These are phyloP conservation scores for Caenorhabditis japonica DNA, from an alignment of 2,888 invertebrate species.

Conservation along the genomic window DNA sequence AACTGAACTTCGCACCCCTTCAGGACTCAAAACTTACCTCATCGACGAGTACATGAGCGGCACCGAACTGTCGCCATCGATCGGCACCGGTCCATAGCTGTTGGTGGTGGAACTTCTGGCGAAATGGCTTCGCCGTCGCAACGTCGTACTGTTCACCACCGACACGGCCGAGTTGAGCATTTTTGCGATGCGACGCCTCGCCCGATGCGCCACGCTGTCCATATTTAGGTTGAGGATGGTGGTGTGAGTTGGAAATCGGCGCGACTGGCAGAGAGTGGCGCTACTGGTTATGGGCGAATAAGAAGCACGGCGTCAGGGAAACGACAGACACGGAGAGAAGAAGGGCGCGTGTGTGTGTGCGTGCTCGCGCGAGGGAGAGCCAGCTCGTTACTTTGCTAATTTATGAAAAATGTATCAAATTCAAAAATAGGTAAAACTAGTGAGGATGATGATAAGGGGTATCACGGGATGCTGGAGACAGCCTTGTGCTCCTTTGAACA, in stretches of 20 bases:
- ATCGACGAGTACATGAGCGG: slow-evolving; percentile 39
- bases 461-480: no score
- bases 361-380: neutral
- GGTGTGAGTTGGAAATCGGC: no score
- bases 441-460: no score
- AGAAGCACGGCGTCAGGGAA: slow-evolving; percentile 4
- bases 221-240: slow-evolving; percentile 1
- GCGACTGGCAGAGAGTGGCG: no score
- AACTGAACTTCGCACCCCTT: no score
- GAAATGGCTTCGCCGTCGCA: slow-evolving; percentile 37
- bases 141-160: slow-evolving; percentile 26
- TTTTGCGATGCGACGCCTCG: slow-evolving; percentile 14
- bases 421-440: no score
- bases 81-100: slow-evolving; percentile 40
- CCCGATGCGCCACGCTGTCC: slow-evolving; percentile 24
- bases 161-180: slow-evolving; percentile 39
- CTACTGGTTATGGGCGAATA: no score
- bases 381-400: no score
- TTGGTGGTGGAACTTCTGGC: slow-evolving; percentile 35
- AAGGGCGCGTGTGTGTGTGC: neutral
- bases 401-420: no score
- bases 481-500: no score
- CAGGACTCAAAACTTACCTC: slow-evolving; percentile 6
- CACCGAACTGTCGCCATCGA: slow-evolving; percentile 41
- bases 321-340: neutral